Conservation (phyloP, 1,140 invertebrate species). For the Periplaneta americana region DNA sequence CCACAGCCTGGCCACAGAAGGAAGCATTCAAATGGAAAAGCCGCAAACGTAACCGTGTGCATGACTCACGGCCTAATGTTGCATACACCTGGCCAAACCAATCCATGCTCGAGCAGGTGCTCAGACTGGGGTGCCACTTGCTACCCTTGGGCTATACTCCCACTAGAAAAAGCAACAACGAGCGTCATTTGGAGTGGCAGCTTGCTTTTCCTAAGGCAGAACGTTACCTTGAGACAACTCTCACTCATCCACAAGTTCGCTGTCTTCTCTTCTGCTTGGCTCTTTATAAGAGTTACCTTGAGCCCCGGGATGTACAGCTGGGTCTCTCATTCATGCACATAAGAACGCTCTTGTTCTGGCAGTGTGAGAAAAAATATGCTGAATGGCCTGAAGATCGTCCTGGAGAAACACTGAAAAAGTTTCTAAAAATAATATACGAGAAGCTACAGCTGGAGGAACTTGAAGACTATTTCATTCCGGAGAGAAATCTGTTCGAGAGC, state of each 20-base stretch:
- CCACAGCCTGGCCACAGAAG: neutral
- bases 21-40: neutral
- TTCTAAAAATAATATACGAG: slow-evolving; percentile 47
- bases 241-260: slow-evolving; percentile 60
- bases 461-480: slow-evolving; percentile 65
- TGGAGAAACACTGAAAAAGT: slow-evolving; percentile 55
- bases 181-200: slow-evolving; percentile 64
- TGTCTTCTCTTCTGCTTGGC: slow-evolving; percentile 58
- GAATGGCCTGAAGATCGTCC: slow-evolving; percentile 64
- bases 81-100: slow-evolving; percentile 58
- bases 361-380: slow-evolving; percentile 59
- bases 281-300: slow-evolving; percentile 61
- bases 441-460: slow-evolving; percentile 47
- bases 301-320: slow-evolving; percentile 45
- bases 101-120: slow-evolving; percentile 55
- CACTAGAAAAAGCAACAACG: slow-evolving; percentile 47
- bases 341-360: slow-evolving; percentile 68
- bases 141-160: slow-evolving; percentile 58
- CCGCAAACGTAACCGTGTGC: neutral
- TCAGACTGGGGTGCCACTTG: slow-evolving; percentile 58
- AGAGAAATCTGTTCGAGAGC: slow-evolving; percentile 64
- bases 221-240: slow-evolving; percentile 59
- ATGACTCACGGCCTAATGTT: neutral
- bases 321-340: slow-evolving; percentile 58
- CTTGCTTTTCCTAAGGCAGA: slow-evolving; percentile 66